Percentiles rank a stretch among this genome's conserved stretches.
These are phyloP conservation scores for Dissostichus mawsoni DNA, from an alignment of 2,113 vertebrate species.

Conservation along the genomic window DNA sequence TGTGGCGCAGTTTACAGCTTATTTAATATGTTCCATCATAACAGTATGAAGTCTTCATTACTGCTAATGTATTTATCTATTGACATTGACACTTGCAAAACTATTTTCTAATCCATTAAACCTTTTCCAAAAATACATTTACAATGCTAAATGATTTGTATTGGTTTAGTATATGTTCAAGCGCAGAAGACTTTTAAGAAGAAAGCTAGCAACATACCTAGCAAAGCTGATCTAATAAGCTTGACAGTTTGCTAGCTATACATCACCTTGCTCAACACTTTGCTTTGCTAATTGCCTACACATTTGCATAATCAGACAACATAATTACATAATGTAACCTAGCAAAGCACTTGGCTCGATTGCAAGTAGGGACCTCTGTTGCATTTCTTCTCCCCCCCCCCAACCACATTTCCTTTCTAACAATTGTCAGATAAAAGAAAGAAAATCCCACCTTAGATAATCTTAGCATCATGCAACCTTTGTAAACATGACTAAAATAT, in stretches of 20 bases:
- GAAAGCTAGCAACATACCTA: not conserved
- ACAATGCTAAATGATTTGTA: not conserved
- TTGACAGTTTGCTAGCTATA: not conserved
- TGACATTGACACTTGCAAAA: no score
- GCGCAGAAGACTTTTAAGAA: no score
- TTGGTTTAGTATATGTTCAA: no score
- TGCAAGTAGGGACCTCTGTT: not conserved
- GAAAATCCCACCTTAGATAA: not conserved
- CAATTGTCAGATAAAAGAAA: not conserved
- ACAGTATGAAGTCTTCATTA: not conserved
- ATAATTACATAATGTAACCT: not conserved
- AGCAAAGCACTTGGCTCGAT: no score
- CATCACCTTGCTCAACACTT: not conserved
- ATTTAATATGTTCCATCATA: not conserved
- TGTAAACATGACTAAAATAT: not conserved
- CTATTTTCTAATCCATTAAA: not conserved
- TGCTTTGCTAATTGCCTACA: not conserved
- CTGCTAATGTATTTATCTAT: not conserved
- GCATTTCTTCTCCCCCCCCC: not conserved
- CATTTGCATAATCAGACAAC: not conserved
- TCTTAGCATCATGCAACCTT: not conserved
- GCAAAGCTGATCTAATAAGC: not conserved
- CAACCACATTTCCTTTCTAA: not conserved
- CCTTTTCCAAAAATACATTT: not conserved
- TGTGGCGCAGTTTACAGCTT: not conserved